Conservation (phyloP, 1,140 invertebrate species). For the Drosophila erecta region DNA sequence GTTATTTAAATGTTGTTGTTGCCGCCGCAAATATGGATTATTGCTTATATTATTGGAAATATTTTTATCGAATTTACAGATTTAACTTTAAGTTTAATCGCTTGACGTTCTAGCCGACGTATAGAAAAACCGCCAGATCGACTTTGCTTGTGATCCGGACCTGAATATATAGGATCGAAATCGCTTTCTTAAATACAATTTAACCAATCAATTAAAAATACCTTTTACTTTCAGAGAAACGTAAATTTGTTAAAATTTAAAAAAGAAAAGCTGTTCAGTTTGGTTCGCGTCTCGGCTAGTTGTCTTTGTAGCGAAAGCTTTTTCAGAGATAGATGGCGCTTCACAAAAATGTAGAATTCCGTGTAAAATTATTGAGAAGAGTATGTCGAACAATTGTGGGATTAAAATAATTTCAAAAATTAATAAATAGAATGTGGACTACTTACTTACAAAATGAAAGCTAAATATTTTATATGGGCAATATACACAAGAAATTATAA, state of each 20-base stretch:
- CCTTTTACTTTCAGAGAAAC: neutral
- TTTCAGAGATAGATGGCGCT: conserved; percentile 3
- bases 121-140: too few species aligned
- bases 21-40: conserved; percentile 2
- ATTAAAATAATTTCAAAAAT: neutral
- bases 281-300: conserved; percentile 10
- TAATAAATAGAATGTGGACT: neutral
- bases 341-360: neutral
- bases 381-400: neutral
- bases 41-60: neutral
- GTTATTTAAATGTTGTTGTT: conserved; percentile 27
- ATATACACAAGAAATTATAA: too few species aligned
- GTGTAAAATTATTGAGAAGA: neutral
- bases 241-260: neutral
- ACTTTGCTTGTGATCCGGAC: too few species aligned
- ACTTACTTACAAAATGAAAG: too few species aligned
- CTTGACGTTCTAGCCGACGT: too few species aligned
- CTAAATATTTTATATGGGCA: too few species aligned
- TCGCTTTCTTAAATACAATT: too few species aligned
- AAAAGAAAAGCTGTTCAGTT: neutral
- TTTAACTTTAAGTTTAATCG: neutral
- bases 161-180: too few species aligned
- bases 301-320: neutral
- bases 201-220: too few species aligned
- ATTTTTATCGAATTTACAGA: neutral